Base-by-base conservation (phyloP, 2,113 vertebrate species). In the Thamnaconus septentrionalis region DNA sequence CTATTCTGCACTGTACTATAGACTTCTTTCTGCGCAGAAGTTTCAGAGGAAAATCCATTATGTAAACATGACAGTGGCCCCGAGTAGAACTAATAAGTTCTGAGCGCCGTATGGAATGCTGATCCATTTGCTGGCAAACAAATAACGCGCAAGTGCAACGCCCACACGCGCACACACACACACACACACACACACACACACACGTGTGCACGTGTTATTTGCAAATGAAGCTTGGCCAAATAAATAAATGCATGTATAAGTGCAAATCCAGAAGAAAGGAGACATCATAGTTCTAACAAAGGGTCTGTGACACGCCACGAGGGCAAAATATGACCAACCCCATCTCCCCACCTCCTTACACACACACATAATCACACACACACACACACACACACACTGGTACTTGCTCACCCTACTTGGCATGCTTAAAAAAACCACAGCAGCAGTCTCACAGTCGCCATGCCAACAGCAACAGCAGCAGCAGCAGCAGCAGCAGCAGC, bases 381-480 rank as follows among this genome's bases (percentile, higher is more conserved):
- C 48, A 63, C 75, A 75, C 71, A 66, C 50, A 67, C 39, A 41
- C 45, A 70, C 6, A 61, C 78, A 61, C 57, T 6, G 54, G 64
- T 72, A 74, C 84, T 75, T 64, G 18, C 18, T 80, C 72, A 77
- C 81, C 75, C 79, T 73, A 74, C 87, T 75, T 76, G 79, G 89
- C 84, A 80, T 90, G 89, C 82, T 70, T 84, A 68, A 90, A 90
- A 90, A 90, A 90, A 85, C 90, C 90, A 90, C 90, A 87, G 88
- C 86, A 90, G 85, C 87, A 81, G 79, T 82, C 84, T 84, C 84
- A 76, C 87, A 65, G 88, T 93, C 79, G 54, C 87, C 88, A 93
- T 92, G 90, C 82, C 90, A 90, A 92, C 92, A 52, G 92, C 92
- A 52, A 80, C 40, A 70, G 85, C 68, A 47, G 84, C 84, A 80